A percentile compares a stretch with the other conserved stretches of the same genome.
These are phyloP conservation scores for Crocidura indochinensis DNA, from an alignment of 2,797 vertebrate species.

Conservation along the genomic window DNA sequence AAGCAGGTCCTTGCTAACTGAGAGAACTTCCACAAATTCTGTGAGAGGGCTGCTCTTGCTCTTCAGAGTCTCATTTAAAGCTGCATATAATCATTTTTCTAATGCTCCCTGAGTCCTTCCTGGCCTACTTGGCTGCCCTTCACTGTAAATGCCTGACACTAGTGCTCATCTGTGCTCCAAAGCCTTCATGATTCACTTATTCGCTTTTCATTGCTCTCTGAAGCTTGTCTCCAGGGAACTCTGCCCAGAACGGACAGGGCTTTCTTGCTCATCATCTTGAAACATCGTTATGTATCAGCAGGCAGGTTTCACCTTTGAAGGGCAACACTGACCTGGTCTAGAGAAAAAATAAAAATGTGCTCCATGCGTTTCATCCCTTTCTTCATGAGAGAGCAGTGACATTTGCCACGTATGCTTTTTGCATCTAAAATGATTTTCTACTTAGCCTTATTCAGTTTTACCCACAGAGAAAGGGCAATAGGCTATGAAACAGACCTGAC, in stretches of 20 bases:
- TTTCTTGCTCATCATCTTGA: conserved; percentile 72
- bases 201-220: conserved; percentile 65
- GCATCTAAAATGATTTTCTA: conserved; percentile 61
- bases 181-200: conserved; percentile 58
- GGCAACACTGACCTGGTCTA: conserved; percentile 13
- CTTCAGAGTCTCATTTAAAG: background rate
- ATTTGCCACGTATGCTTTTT: conserved; percentile 61
- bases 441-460: background rate
- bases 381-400: conserved; percentile 63
- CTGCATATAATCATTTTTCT: conserved; percentile 25
- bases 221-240: conserved; percentile 67
- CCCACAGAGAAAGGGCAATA: conserved; percentile 56
- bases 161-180: background rate
- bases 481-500: background rate
- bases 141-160: conserved; percentile 10
- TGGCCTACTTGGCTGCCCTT: conserved; percentile 29
- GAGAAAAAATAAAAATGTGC: conserved; percentile 43
- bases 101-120: conserved; percentile 3
- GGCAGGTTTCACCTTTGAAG: conserved; percentile 51
- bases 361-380: background rate
- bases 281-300: conserved; percentile 54
- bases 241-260: conserved; percentile 41
- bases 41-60: background rate
- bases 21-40: background rate
- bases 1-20: background rate